These are phyloP conservation scores for Subanguina moxae DNA, from an alignment of 1,140 invertebrate species.

Conservation along the genomic window DNA sequence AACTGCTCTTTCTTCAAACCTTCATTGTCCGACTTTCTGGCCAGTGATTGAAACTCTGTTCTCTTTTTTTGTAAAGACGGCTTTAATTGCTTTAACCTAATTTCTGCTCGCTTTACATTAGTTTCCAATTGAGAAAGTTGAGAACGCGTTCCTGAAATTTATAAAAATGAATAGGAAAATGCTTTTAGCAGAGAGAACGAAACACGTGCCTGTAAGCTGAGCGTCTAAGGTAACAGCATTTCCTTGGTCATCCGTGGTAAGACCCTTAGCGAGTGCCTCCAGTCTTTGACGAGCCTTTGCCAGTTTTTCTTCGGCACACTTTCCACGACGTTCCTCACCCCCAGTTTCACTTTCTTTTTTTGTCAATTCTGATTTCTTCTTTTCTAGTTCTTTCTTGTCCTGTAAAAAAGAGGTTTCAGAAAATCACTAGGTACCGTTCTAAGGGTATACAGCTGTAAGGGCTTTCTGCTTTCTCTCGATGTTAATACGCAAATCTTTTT, in stretches of 20 bases:
- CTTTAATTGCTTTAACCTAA: slow-evolving; percentile 22
- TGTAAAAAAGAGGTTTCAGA: slow-evolving; percentile 10
- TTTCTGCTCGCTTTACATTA: slow-evolving; percentile 31
- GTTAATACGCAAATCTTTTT: slow-evolving; percentile 8
- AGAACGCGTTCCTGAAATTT: slow-evolving; percentile 19
- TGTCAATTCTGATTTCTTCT: slow-evolving; percentile 40
- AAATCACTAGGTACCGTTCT: no score
- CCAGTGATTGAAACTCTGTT: slow-evolving; percentile 4
- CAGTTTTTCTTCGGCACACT: slow-evolving; percentile 65
- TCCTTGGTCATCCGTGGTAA: slow-evolving; percentile 46
- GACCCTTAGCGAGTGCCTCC: slow-evolving; percentile 40
- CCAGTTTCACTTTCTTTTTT: slow-evolving; percentile 33
- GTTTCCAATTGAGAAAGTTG: slow-evolving; percentile 33
- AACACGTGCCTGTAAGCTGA: slow-evolving; percentile 22
- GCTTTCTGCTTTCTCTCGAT: slow-evolving; percentile 28
- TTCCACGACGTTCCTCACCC: slow-evolving; percentile 66
- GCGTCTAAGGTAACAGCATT: slow-evolving; percentile 37
- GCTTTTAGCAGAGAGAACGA: neutral
- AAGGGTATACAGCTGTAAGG: slow-evolving; percentile 17
- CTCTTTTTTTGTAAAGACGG: slow-evolving; percentile 21
- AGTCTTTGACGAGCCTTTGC: slow-evolving; percentile 26
- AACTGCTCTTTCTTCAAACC: slow-evolving; percentile 18
- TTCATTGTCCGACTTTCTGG: slow-evolving; percentile 12
- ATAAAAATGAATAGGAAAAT: neutral
- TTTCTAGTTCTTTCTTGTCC: slow-evolving; percentile 40